phyloP scores from a whole-genome alignment of 2,797 vertebrate genomes.

The Microctenopoma stevenorrisi region DNA sequence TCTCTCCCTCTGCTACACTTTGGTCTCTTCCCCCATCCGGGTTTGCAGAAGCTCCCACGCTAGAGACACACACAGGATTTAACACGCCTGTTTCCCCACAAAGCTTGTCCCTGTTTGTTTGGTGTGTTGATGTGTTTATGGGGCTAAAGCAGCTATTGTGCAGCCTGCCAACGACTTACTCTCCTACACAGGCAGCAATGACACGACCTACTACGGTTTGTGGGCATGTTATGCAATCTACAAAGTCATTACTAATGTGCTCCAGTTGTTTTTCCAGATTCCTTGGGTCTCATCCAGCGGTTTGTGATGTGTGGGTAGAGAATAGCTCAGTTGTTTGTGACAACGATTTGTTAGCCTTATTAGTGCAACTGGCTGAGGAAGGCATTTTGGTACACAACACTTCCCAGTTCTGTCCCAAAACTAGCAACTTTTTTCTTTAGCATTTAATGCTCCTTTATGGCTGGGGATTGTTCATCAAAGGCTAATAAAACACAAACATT shows the following conservation, averaged over 20 bases:
- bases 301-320: constrained; percentile 18
- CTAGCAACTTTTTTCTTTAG: constrained; percentile 2
- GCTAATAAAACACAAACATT: constrained; percentile 12
- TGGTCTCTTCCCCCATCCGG: constrained; percentile 66
- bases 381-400: not conserved
- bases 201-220: constrained; percentile 42
- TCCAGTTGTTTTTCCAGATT: constrained; percentile 44
- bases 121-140: constrained; percentile 59
- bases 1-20: constrained; percentile 59
- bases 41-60: constrained; percentile 57
- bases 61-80: constrained; percentile 59
- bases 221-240: constrained; percentile 51
- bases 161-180: constrained; percentile 53
- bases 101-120: constrained; percentile 53
- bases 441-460: constrained; percentile 2
- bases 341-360: constrained; percentile 18
- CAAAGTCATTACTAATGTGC: constrained; percentile 13
- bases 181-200: constrained; percentile 33
- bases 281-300: constrained; percentile 27
- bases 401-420: constrained; percentile 21
- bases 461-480: constrained; percentile 21
- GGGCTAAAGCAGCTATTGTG: constrained; percentile 47
- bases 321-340: constrained; percentile 6
- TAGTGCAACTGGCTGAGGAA: not conserved
- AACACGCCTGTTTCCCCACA: constrained; percentile 65